phyloP scores from a whole-genome alignment of 1,140 invertebrate species.

The Paraescarpia echinospica region DNA sequence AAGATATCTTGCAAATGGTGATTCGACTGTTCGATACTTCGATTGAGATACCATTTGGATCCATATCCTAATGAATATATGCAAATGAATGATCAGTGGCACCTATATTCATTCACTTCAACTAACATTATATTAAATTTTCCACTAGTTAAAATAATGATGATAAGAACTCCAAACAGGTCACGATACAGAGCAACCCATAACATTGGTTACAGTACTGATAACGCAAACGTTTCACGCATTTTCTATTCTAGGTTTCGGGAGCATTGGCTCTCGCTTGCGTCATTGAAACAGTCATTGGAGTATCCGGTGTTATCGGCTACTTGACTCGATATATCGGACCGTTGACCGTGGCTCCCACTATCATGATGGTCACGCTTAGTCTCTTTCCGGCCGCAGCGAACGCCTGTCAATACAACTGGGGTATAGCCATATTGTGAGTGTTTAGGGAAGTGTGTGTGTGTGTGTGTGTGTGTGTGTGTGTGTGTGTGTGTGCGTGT shows the following conservation, averaged over 20 bases:
- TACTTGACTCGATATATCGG: conserved; percentile 57
- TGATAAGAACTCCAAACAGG: not conserved
- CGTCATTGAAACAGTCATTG: conserved; percentile 39
- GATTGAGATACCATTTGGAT: too few relatives aligned
- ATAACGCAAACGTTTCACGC: not conserved
- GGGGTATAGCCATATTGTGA: not conserved
- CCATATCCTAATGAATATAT: too few relatives aligned
- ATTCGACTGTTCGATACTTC: too few relatives aligned
- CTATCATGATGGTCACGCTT: conserved; percentile 58
- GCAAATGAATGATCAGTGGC: too few relatives aligned
- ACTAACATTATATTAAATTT: too few relatives aligned
- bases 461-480: not conserved
- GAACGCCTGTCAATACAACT: not conserved
- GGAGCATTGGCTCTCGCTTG: conserved; percentile 12
- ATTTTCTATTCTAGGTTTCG: not conserved
- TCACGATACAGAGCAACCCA: not conserved
- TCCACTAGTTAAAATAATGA: not conserved
- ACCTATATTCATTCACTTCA: too few relatives aligned
- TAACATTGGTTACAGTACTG: not conserved
- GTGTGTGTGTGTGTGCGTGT: not conserved
- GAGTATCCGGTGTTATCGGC: conserved; percentile 49
- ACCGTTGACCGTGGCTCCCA: conserved; percentile 59
- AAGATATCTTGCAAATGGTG: too few relatives aligned
- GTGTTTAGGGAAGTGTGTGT: not conserved
- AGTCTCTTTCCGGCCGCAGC: conserved; percentile 37